phyloP scores from a whole-genome alignment of 1,140 invertebrate species.

The Acromyrmex heyeri region DNA sequence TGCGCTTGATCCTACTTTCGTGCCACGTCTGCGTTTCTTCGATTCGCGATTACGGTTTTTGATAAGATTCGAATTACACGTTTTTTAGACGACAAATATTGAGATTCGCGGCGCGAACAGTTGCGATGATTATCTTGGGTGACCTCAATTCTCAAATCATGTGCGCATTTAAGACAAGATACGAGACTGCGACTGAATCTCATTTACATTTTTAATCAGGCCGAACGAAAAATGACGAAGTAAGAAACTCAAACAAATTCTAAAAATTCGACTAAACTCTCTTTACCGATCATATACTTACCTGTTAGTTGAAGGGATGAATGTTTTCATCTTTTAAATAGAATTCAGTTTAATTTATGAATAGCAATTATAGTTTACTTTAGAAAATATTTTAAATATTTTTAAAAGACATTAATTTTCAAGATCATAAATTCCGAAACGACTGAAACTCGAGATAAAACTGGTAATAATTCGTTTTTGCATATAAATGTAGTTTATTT shows the following conservation, averaged over 20 bases:
- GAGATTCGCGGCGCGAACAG: background rate
- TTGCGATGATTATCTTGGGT: background rate
- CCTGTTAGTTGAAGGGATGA: background rate
- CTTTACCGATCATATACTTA: background rate
- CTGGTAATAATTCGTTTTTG: background rate
- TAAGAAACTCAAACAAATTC: background rate
- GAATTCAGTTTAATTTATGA: background rate
- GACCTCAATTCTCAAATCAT: background rate
- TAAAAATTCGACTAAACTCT: background rate
- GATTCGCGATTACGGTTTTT: slow-evolving; percentile 14
- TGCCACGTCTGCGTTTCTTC: background rate
- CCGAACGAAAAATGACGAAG: background rate
- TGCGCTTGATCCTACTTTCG: background rate
- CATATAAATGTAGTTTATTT: background rate
- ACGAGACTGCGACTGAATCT: background rate
- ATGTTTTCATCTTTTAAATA: background rate
- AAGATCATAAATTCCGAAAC: background rate
- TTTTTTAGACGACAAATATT: slow-evolving; percentile 33
- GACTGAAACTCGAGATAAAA: background rate
- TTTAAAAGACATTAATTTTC: background rate
- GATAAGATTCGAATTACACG: slow-evolving; percentile 27
- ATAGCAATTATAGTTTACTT: background rate
- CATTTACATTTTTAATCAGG: background rate
- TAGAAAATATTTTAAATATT: background rate
- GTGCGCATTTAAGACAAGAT: background rate